phyloP scores from a whole-genome alignment of 2,888 invertebrate species.

The Eupithecia insigniata region DNA sequence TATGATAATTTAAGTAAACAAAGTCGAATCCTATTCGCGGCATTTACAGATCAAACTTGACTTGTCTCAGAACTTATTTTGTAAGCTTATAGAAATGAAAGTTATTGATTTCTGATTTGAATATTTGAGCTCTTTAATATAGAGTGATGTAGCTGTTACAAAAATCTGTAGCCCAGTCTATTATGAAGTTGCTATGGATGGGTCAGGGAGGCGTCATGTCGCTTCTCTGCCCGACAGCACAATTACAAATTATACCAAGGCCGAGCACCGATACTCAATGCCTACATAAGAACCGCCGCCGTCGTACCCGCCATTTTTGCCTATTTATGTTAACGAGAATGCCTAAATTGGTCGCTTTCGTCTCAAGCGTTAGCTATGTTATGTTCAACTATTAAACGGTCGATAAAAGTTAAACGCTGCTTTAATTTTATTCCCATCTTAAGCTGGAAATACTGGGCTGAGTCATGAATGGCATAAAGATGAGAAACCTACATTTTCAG shows the following conservation, averaged over 20 bases:
- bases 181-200: constrained; percentile 21
- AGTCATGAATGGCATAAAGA: constrained; percentile 5
- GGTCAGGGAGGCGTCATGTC: constrained; percentile 39
- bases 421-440: constrained; percentile 9
- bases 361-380: constrained; percentile 11
- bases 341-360: constrained; percentile 21
- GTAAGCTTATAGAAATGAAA: no score
- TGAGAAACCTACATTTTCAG: constrained; percentile 2
- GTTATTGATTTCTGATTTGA: no score
- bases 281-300: background rate
- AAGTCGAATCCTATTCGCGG: no score
- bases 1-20: no score
- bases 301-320: constrained; percentile 3
- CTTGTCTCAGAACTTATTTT: no score
- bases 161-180: constrained; percentile 17
- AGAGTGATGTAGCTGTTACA: constrained; percentile 18
- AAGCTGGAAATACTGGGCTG: background rate
- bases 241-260: constrained; percentile 40
- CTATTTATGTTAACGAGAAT: constrained; percentile 22
- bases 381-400: constrained; percentile 14
- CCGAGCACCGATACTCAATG: constrained; percentile 26
- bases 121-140: no score
- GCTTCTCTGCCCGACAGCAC: constrained; percentile 32
- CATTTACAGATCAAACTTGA: no score
- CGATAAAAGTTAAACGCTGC: constrained; percentile 15